A percentile compares a stretch with the other conserved stretches of the same genome.
These are phyloP conservation scores for Pseudachorutes palmiensis DNA, from an alignment of 1,140 invertebrate genomes.

Conservation along the genomic window DNA sequence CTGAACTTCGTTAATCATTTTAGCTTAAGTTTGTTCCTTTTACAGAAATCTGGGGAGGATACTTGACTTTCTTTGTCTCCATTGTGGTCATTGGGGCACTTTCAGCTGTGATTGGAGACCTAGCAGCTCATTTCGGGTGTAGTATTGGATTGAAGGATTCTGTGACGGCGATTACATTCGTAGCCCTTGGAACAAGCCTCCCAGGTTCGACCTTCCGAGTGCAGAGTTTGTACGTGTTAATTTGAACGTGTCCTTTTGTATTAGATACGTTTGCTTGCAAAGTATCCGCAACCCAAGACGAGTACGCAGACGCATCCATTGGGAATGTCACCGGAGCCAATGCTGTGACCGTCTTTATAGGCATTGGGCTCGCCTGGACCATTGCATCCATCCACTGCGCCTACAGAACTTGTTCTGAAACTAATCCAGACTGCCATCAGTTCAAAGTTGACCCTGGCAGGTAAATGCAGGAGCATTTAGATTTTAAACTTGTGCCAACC, in stretches of 20 bases:
- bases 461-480: conserved; percentile 44
- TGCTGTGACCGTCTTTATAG: conserved; percentile 86
- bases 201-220: conserved; percentile 48
- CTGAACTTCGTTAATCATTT: neutral
- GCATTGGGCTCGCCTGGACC: conserved; percentile 83
- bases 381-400: conserved; percentile 76
- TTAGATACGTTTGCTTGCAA: conserved; percentile 99
- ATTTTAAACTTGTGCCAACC: neutral
- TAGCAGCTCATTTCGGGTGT: conserved; percentile 58
- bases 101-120: conserved; percentile 57
- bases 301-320: conserved; percentile 95
- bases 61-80: conserved; percentile 53
- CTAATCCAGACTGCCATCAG: conserved; percentile 41
- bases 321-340: conserved; percentile 99
- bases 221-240: no score
- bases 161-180: conserved; percentile 59
- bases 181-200: conserved; percentile 56
- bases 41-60: conserved; percentile 51
- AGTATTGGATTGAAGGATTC: conserved; percentile 52
- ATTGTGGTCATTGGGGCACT: conserved; percentile 52
- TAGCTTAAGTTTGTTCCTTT: neutral
- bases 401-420: neutral
- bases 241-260: conserved; percentile 33
- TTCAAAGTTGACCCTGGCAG: conserved; percentile 74
- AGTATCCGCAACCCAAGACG: conserved; percentile 93